These are phyloP conservation scores for Catotricha subobsoleta DNA, from an alignment of 2,888 invertebrate genomes.

Conservation along the genomic window DNA sequence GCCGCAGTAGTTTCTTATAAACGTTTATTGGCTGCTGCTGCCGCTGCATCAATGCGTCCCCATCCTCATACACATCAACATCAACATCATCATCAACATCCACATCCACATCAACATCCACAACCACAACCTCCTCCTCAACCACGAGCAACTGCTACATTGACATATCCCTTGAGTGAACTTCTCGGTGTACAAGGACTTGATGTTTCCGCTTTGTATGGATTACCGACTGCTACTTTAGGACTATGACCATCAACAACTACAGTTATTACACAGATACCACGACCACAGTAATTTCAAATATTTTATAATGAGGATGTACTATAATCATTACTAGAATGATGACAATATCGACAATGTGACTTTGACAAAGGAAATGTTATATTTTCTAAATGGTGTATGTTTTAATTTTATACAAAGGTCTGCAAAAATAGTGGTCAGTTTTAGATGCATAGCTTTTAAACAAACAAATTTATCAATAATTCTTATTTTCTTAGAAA, in stretches of 20 bases:
- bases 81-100: slow-evolving; percentile 24
- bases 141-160: slow-evolving; percentile 33
- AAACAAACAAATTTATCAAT: too few relatives aligned
- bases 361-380: too few relatives aligned
- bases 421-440: too few relatives aligned
- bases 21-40: slow-evolving; percentile 28
- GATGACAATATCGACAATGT: too few relatives aligned
- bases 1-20: slow-evolving; percentile 28
- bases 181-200: slow-evolving; percentile 51
- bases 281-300: slow-evolving; percentile 19
- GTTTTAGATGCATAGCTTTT: too few relatives aligned
- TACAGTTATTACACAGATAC: slow-evolving; percentile 24
- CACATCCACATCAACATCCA: slow-evolving; percentile 17
- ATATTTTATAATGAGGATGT: too few relatives aligned
- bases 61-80: slow-evolving; percentile 18
- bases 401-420: too few relatives aligned
- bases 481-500: too few relatives aligned
- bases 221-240: slow-evolving; percentile 48
- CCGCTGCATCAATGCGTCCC: slow-evolving; percentile 22
- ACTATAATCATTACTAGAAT: too few relatives aligned
- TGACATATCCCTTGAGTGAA: slow-evolving; percentile 51
- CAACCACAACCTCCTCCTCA: slow-evolving; percentile 27
- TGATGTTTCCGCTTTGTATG: slow-evolving; percentile 50
- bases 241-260: slow-evolving; percentile 45
- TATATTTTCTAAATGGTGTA: too few relatives aligned